Evolutionary conservation across 2,888 invertebrate genomes (phyloP).

Genomic region (Dasysyrphus tricinctus): DNA sequence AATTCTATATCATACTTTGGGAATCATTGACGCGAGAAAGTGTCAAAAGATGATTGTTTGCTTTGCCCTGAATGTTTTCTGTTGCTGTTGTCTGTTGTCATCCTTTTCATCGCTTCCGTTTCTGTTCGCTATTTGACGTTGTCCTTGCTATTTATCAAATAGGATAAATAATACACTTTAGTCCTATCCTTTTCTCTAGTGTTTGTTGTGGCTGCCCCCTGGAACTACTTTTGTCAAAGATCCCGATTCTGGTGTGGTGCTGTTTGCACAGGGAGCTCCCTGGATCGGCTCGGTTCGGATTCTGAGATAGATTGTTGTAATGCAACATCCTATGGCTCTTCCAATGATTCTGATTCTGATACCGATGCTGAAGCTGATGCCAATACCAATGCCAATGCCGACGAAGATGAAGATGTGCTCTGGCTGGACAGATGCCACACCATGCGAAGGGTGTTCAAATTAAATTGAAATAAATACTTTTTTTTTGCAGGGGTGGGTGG

Average conservation of each 20-base stretch:
- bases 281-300: slow-evolving; percentile 14
- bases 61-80: slow-evolving; percentile 52
- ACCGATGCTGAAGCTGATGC: not conserved
- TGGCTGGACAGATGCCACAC: slow-evolving; percentile 33
- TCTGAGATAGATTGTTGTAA: slow-evolving; percentile 29
- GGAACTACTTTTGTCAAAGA: slow-evolving; percentile 48
- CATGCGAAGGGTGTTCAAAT: slow-evolving; percentile 41
- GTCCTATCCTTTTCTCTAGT: slow-evolving; percentile 36
- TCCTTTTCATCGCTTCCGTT: slow-evolving; percentile 23
- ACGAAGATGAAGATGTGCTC: slow-evolving; percentile 19
- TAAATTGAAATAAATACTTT: slow-evolving; percentile 70
- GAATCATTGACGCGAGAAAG: slow-evolving; percentile 61
- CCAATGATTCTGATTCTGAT: not conserved
- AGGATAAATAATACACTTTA: slow-evolving; percentile 50
- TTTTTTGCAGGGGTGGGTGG: not conserved
- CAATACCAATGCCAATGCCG: not conserved
- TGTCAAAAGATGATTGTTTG: slow-evolving; percentile 69
- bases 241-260: slow-evolving; percentile 39
- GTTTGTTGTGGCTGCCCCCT: slow-evolving; percentile 38
- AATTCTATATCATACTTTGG: slow-evolving; percentile 45
- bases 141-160: slow-evolving; percentile 60
- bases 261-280: slow-evolving; percentile 43
- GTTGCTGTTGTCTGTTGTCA: slow-evolving; percentile 29
- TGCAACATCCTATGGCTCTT: slow-evolving; percentile 25
- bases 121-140: slow-evolving; percentile 26